Evolutionary conservation across 2,113 vertebrate species (phyloP).

Genomic region (Cyanoderma ruficeps): DNA sequence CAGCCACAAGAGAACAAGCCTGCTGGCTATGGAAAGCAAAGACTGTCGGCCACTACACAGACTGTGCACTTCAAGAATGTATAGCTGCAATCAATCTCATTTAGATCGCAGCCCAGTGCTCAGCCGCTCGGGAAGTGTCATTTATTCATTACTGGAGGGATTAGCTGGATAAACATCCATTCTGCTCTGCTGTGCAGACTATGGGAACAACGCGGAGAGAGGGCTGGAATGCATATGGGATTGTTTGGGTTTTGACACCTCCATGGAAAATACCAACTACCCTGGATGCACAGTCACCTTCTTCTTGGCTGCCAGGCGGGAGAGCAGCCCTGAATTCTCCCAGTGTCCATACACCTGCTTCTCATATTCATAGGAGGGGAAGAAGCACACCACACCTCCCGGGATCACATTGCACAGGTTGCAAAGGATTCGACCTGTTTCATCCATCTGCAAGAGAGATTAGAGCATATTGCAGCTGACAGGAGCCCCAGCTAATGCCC

Average conservation of each 20-base stretch:
- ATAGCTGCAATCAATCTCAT: constrained; percentile 26
- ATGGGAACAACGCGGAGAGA: not conserved
- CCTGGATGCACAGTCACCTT: constrained; percentile 75
- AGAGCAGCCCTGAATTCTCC: constrained; percentile 82
- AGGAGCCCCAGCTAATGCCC: not conserved
- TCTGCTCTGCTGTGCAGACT: constrained; percentile 15
- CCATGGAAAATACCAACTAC: not conserved
- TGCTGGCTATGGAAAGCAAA: not conserved
- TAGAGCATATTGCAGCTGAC: not conserved
- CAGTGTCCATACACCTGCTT: constrained; percentile 83
- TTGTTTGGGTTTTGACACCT: not conserved
- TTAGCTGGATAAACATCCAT: constrained; percentile 36
- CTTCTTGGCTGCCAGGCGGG: constrained; percentile 83
- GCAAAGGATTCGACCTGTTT: constrained; percentile 86
- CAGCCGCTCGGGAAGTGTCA: not conserved
- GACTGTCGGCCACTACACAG: not conserved
- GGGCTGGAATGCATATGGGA: not conserved
- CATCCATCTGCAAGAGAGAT: constrained; percentile 83
- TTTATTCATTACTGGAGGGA: constrained; percentile 35
- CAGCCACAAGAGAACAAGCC: not conserved
- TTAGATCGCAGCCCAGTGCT: constrained; percentile 24
- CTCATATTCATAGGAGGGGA: constrained; percentile 92
- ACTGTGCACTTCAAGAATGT: not conserved
- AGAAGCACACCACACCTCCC: constrained; percentile 93
- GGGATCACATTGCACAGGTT: constrained; percentile 91